These are phyloP conservation scores for Hirtodrosophila alboralis DNA, from an alignment of 2,888 invertebrate species.

Conservation along the genomic window DNA sequence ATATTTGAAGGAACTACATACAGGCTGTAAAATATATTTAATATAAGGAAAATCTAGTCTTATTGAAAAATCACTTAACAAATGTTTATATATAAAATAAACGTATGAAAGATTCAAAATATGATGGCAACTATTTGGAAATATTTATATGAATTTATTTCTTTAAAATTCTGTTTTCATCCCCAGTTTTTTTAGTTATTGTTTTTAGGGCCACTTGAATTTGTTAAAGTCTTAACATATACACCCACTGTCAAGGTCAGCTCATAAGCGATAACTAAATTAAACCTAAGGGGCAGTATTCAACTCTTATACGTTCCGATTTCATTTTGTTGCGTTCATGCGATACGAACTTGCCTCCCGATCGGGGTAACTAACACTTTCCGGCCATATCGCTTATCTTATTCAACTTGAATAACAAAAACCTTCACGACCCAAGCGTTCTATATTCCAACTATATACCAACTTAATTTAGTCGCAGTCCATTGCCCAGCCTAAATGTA, in stretches of 20 bases:
- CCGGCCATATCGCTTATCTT: constrained; percentile 68
- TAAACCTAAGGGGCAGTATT: not conserved
- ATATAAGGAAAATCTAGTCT: constrained; percentile 4
- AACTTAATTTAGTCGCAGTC: constrained; percentile 55
- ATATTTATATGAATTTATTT: too few species aligned
- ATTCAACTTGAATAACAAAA: constrained; percentile 21
- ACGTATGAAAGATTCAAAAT: not conserved
- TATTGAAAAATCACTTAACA: not conserved
- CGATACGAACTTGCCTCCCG: constrained; percentile 28
- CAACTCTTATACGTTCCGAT: constrained; percentile 52
- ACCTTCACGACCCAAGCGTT: constrained; percentile 22
- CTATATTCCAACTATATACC: constrained; percentile 15
- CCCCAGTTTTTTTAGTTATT: too few species aligned
- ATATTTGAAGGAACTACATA: not conserved
- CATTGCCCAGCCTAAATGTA: constrained; percentile 41
- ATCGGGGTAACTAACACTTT: constrained; percentile 10
- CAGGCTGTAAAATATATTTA: constrained; percentile 1
- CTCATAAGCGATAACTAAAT: constrained; percentile 29
- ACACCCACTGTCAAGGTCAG: constrained; percentile 57
- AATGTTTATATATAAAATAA: not conserved
- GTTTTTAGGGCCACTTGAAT: too few species aligned
- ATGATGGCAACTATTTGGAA: too few species aligned
- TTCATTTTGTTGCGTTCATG: constrained; percentile 37
- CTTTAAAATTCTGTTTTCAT: too few species aligned
- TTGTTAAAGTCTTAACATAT: constrained; percentile 38